These are phyloP conservation scores for Microplitis deprimator DNA, from an alignment of 2,888 invertebrate species.

Conservation along the genomic window DNA sequence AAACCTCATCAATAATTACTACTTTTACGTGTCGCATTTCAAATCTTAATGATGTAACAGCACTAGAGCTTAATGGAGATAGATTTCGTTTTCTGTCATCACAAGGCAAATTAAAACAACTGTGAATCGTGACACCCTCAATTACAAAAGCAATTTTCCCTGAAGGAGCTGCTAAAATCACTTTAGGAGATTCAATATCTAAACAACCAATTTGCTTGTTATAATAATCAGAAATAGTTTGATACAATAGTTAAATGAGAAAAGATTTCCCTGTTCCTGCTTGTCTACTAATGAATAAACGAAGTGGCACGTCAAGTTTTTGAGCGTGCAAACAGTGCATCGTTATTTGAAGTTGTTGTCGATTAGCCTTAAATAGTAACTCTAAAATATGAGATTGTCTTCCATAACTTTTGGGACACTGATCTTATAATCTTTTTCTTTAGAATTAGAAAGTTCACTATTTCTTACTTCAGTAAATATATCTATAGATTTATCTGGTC, in stretches of 20 bases:
- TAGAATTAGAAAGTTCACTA: not conserved
- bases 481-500: constrained; percentile 2
- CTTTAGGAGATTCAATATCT: not conserved
- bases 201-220: not conserved
- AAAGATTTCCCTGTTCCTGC: constrained; percentile 10
- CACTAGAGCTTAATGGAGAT: not conserved
- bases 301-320: not conserved
- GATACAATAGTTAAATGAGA: not conserved
- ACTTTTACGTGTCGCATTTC: constrained; percentile 17
- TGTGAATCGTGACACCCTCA: constrained; percentile 15
- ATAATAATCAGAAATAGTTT: constrained; percentile 3
- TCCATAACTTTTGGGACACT: constrained; percentile 1
- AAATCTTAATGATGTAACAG: not conserved
- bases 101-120: not conserved
- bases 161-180: not conserved
- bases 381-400: not conserved
- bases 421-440: constrained; percentile 2
- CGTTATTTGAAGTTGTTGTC: not conserved
- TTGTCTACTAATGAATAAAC: constrained; percentile 3
- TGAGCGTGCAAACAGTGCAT: constrained; percentile 3
- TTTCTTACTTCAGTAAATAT: not conserved
- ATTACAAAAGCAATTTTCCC: constrained; percentile 25
- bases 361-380: not conserved
- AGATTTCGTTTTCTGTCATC: not conserved
- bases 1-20: constrained; percentile 57